These are phyloP conservation scores for Watsonalla binaria DNA, from an alignment of 2,888 invertebrate genomes.

Conservation along the genomic window DNA sequence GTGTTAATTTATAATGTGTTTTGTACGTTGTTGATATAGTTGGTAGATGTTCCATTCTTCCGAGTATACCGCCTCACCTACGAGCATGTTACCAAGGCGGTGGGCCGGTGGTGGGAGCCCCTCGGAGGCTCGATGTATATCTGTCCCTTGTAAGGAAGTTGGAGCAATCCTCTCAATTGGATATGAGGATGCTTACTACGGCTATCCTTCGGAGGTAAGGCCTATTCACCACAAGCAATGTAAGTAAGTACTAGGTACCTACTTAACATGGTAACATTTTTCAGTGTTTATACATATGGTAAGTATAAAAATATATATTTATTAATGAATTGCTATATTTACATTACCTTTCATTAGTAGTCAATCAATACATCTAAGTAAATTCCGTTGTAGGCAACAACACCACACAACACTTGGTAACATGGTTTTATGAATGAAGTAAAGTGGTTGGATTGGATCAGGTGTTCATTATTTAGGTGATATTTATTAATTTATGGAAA, in stretches of 20 bases:
- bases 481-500: too few species aligned
- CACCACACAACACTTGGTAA: too few species aligned
- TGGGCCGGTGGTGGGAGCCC: conserved; percentile 66
- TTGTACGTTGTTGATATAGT: conserved; percentile 25
- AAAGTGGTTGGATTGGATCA: too few species aligned
- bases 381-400: too few species aligned
- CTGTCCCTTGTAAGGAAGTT: conserved; percentile 81
- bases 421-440: too few species aligned
- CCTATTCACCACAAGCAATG: background rate
- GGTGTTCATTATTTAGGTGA: too few species aligned
- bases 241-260: background rate
- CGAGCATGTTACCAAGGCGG: conserved; percentile 78
- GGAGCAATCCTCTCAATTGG: conserved; percentile 73
- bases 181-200: conserved; percentile 76
- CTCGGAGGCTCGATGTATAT: conserved; percentile 77
- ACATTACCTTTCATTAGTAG: too few species aligned
- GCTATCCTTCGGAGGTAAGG: conserved; percentile 78
- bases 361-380: too few species aligned
- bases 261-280: too few species aligned
- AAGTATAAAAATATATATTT: too few species aligned
- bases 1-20: conserved; percentile 8
- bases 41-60: conserved; percentile 42
- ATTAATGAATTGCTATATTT: too few species aligned
- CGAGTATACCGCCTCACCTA: conserved; percentile 77
- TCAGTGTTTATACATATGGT: too few species aligned